phyloP scores from a whole-genome alignment of 2,113 vertebrate genomes.

The Nothocercus julius region DNA sequence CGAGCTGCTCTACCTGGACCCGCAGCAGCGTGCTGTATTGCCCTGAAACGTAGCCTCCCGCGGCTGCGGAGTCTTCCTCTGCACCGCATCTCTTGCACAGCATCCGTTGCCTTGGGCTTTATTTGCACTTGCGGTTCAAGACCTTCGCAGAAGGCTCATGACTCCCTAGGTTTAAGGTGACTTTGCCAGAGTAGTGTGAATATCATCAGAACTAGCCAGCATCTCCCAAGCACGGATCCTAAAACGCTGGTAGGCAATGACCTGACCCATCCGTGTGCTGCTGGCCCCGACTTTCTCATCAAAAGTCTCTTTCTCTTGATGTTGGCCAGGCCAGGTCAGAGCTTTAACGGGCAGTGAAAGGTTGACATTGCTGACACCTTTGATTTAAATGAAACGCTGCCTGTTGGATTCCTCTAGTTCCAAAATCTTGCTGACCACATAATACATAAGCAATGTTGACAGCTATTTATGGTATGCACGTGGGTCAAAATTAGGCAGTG shows the following conservation, averaged over 20 bases:
- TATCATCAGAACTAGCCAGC: background rate
- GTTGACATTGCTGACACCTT: background rate
- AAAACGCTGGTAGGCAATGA: background rate
- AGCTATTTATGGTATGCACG: background rate
- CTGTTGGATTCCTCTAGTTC: background rate
- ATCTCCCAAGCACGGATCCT: background rate
- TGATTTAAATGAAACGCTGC: background rate
- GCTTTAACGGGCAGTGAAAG: background rate
- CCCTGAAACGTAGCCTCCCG: background rate
- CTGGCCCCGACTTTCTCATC: background rate
- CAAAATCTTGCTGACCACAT: background rate
- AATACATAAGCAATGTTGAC: background rate
- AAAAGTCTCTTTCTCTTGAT: background rate
- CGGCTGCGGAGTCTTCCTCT: background rate
- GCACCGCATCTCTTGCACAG: background rate
- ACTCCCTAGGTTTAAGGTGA: background rate
- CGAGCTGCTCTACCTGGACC: background rate
- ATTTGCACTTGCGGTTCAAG: background rate
- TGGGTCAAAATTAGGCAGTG: background rate
- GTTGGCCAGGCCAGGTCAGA: background rate
- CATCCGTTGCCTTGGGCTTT: background rate
- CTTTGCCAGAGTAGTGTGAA: background rate
- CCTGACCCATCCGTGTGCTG: background rate
- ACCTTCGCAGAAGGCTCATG: background rate
- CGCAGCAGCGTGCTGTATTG: background rate